A percentile compares a stretch with the other conserved stretches of the same genome.
Conservation (phyloP, 2,113 vertebrate genomes). For the Baryphthengus martii region DNA sequence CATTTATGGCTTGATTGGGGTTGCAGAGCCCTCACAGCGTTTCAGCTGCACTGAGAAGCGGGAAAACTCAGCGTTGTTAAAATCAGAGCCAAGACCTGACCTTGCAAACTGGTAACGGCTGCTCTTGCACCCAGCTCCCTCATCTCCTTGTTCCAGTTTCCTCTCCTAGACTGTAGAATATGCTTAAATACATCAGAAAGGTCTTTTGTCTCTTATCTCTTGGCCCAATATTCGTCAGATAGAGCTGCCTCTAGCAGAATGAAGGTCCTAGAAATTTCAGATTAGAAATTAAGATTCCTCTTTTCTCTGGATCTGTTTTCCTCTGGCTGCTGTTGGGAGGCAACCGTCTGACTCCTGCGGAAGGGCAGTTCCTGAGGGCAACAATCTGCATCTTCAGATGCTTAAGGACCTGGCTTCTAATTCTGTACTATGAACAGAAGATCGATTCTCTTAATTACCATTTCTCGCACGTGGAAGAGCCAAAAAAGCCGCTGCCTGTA, state of each 20-base stretch:
- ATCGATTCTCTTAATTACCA: background rate
- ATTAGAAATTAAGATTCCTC: background rate
- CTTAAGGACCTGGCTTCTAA: background rate
- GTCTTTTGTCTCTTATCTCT: background rate
- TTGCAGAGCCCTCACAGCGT: background rate
- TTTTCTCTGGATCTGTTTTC: background rate
- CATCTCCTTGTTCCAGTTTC: background rate
- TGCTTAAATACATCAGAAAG: background rate
- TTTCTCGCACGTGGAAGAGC: background rate
- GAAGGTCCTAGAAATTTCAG: background rate
- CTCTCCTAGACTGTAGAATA: background rate
- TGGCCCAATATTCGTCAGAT: background rate
- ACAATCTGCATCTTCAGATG: background rate
- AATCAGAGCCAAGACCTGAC: background rate
- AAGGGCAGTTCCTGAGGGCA: background rate
- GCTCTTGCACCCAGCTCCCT: background rate
- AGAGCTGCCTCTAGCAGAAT: background rate
- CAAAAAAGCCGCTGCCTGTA: background rate
- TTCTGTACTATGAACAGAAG: background rate
- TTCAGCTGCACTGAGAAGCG: background rate
- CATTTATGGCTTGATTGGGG: constrained; percentile 10
- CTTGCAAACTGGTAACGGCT: background rate
- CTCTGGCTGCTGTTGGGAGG: background rate
- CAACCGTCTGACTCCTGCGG: background rate
- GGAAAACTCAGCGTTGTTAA: background rate